These are phyloP conservation scores for Ganaspis brasiliensis DNA, from an alignment of 2,888 invertebrate species.

Conservation along the genomic window DNA sequence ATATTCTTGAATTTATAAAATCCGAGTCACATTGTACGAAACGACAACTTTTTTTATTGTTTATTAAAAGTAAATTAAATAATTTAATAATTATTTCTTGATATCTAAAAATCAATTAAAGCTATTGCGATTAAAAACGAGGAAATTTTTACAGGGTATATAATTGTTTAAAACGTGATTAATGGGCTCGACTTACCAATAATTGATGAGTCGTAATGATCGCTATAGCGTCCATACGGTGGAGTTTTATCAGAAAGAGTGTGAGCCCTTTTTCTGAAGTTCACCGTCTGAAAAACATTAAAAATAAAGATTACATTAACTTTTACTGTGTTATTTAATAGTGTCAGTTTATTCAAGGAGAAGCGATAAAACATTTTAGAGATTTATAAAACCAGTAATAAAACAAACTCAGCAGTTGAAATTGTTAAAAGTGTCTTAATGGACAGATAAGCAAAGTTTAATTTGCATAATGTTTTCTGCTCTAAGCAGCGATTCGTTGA, in stretches of 20 bases:
- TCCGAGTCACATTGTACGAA: no score
- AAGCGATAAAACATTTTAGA: no score
- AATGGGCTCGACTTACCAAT: constrained; percentile 69
- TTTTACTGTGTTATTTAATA: neutral
- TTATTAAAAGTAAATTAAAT: no score
- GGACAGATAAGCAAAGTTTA: neutral
- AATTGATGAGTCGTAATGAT: constrained; percentile 73
- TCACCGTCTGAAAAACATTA: constrained; percentile 63
- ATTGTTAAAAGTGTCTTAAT: neutral
- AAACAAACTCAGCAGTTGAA: neutral
- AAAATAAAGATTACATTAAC: constrained; percentile 40
- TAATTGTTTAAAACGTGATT: no score
- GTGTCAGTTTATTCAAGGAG: no score
- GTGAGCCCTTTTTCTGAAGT: constrained; percentile 66
- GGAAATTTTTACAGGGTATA: no score
- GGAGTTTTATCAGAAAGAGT: constrained; percentile 55
- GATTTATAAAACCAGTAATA: no score
- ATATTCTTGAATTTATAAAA: no score
- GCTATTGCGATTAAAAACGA: no score
- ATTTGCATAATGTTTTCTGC: neutral
- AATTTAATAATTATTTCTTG: no score
- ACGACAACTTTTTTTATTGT: no score
- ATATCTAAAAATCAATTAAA: no score
- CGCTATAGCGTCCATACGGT: constrained; percentile 72
- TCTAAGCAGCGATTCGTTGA: neutral